A percentile compares a stretch with the other conserved stretches of the same genome.
These are phyloP conservation scores for Anthopleura sola DNA, from an alignment of 64 coral and sea anemone species.

Conservation along the genomic window DNA sequence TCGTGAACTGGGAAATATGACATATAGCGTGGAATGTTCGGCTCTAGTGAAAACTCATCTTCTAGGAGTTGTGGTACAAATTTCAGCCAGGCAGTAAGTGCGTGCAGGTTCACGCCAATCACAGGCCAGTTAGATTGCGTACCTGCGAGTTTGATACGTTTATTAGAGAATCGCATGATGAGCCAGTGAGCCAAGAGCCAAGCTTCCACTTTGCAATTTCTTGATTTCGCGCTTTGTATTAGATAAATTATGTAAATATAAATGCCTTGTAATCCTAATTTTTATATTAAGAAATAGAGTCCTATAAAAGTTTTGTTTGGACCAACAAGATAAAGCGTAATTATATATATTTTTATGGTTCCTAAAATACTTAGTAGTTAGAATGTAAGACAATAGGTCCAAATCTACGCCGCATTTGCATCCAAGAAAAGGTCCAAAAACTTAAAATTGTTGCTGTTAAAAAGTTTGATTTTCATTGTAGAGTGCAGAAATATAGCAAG, in stretches of 20 bases:
- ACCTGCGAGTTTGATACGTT: not conserved
- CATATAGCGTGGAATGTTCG: not conserved
- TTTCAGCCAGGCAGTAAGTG: not conserved
- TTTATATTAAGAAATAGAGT: slow-evolving; percentile 25
- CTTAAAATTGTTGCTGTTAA: not conserved
- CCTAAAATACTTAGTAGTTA: not conserved
- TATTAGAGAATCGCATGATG: not conserved
- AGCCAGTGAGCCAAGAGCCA: not conserved
- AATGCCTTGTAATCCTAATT: slow-evolving; percentile 20
- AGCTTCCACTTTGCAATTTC: not conserved
- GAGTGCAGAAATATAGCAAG: not conserved
- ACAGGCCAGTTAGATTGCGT: not conserved
- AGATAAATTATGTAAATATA: slow-evolving; percentile 22
- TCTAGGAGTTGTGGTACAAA: not conserved
- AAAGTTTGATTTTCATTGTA: not conserved
- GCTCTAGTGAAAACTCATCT: not conserved
- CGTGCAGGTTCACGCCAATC: not conserved
- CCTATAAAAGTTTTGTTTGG: slow-evolving; percentile 7
- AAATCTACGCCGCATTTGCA: not conserved
- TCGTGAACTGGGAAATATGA: not conserved
- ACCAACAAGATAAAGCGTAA: slow-evolving; percentile 11
- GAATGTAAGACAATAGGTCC: not conserved
- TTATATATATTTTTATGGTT: slow-evolving; percentile 26
- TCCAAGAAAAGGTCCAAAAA: not conserved
- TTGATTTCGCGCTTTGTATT: slow-evolving; percentile 15